Evolutionary conservation across 2,888 invertebrate species (phyloP).

Genomic region (Blastobasis lacticolella): DNA sequence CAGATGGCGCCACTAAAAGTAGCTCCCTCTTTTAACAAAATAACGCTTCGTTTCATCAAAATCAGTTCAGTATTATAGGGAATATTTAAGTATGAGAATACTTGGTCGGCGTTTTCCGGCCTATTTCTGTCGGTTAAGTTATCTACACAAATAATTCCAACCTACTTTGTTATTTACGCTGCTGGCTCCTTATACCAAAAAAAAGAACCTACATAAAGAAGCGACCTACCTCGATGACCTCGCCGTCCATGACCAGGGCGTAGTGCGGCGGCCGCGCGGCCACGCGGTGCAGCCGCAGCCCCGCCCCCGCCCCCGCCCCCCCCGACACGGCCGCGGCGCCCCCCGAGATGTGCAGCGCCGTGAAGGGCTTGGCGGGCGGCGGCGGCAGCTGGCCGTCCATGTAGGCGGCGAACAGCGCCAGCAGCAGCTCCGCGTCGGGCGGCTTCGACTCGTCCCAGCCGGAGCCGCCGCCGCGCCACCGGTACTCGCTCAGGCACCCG

Average conservation of each 20-base stretch:
- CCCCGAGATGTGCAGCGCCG: conserved; percentile 48
- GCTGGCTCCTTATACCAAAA: too few species aligned
- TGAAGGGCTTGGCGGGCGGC: conserved; percentile 76
- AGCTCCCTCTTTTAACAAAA: too few species aligned
- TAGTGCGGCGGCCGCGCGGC: conserved; percentile 79
- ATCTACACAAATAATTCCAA: too few species aligned
- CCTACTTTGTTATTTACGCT: too few species aligned
- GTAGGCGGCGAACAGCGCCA: conserved; percentile 41
- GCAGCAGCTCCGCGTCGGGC: conserved; percentile 90
- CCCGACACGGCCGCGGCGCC: too few species aligned
- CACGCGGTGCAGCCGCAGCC: conserved; percentile 73
- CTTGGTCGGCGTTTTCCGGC: too few species aligned
- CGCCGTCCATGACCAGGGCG: conserved; percentile 76
- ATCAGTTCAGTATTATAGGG: too few species aligned
- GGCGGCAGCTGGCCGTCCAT: conserved; percentile 84
- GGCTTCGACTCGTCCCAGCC: conserved; percentile 89
- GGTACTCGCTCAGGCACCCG: conserved; percentile 91
- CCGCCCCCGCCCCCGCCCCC: conserved; percentile 48
- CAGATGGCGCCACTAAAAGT: too few species aligned
- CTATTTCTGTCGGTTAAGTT: too few species aligned
- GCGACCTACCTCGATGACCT: neutral
- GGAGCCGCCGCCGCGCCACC: conserved; percentile 89
- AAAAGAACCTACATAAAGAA: too few species aligned
- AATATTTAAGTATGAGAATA: too few species aligned
- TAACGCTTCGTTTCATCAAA: too few species aligned